Conservation (phyloP, 2,113 vertebrate species). For the Cyprinodon brontotheroides region DNA sequence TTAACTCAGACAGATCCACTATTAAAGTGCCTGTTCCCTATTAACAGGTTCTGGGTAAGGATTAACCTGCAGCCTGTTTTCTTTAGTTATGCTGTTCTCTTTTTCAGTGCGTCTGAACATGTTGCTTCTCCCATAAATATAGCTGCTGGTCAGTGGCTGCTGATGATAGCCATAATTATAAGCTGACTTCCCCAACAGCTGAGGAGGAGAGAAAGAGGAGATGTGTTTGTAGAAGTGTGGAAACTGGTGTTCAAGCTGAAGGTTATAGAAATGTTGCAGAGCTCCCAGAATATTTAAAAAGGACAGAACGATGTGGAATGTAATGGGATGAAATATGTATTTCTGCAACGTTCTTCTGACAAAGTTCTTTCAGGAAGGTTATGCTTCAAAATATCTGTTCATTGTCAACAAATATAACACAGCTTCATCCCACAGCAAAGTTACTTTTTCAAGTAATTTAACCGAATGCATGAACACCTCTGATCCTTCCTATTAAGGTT, state of each 20-base stretch:
- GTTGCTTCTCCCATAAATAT: conserved; percentile 71
- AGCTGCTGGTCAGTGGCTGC: conserved; percentile 72
- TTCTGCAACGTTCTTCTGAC: not conserved
- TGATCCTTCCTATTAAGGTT: conserved; percentile 14
- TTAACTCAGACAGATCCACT: not conserved
- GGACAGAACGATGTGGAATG: not conserved
- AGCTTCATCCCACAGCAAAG: conserved; percentile 1
- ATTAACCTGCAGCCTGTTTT: not conserved
- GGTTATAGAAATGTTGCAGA: conserved; percentile 38
- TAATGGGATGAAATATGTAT: not conserved
- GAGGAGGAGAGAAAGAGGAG: conserved; percentile 52
- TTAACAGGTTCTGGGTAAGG: conserved; percentile 23
- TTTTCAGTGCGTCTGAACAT: conserved; percentile 5
- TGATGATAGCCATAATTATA: conserved; percentile 82
- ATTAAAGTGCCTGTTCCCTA: conserved; percentile 25
- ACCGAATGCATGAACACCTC: conserved; percentile 1
- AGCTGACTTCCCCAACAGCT: conserved; percentile 71
- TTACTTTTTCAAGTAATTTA: conserved; percentile 14
- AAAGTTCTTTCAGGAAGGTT: not conserved
- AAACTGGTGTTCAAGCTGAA: conserved; percentile 19
- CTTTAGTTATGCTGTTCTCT: conserved; percentile 8
- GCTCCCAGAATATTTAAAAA: conserved; percentile 14
- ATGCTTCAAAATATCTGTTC: not conserved
- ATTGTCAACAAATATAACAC: not conserved
- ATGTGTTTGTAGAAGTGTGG: conserved; percentile 19